Conservation (phyloP, 2,888 invertebrate species). For the Elaeidobius kamerunicus region DNA sequence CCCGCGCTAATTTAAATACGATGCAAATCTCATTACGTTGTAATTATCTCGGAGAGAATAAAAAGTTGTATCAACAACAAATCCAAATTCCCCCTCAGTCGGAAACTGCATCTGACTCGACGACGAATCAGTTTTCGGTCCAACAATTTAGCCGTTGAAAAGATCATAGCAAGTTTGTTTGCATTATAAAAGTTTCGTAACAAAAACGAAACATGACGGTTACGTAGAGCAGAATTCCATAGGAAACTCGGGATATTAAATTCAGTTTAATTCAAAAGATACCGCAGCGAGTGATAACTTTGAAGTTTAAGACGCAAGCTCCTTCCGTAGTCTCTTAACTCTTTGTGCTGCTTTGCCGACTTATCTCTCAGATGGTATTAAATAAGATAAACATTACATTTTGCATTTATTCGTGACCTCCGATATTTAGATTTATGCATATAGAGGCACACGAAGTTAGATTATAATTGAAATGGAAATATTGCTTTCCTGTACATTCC, state of each 20-base stretch:
- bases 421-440: slow-evolving; percentile 8
- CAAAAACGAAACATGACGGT: slow-evolving; percentile 30
- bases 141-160: slow-evolving; percentile 33
- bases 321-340: slow-evolving; percentile 10
- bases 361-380: slow-evolving; percentile 25
- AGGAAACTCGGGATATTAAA: slow-evolving; percentile 30
- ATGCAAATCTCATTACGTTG: slow-evolving; percentile 12
- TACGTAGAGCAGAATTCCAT: slow-evolving; percentile 17
- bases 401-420: neutral
- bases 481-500: too few relatives aligned
- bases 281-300: slow-evolving; percentile 31
- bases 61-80: slow-evolving; percentile 36
- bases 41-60: slow-evolving; percentile 9
- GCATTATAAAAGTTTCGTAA: slow-evolving; percentile 35
- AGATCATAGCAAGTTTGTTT: slow-evolving; percentile 37
- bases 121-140: slow-evolving; percentile 32
- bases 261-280: slow-evolving; percentile 32
- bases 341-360: slow-evolving; percentile 19
- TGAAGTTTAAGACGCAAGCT: slow-evolving; percentile 30
- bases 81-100: slow-evolving; percentile 18
- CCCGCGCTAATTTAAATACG: neutral
- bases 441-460: too few relatives aligned
- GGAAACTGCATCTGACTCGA: slow-evolving; percentile 37
- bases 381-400: slow-evolving; percentile 26
- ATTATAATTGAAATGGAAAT: too few relatives aligned